Evolutionary conservation across 2,113 vertebrate species (phyloP).

Genomic region (Hoplias malabaricus): DNA sequence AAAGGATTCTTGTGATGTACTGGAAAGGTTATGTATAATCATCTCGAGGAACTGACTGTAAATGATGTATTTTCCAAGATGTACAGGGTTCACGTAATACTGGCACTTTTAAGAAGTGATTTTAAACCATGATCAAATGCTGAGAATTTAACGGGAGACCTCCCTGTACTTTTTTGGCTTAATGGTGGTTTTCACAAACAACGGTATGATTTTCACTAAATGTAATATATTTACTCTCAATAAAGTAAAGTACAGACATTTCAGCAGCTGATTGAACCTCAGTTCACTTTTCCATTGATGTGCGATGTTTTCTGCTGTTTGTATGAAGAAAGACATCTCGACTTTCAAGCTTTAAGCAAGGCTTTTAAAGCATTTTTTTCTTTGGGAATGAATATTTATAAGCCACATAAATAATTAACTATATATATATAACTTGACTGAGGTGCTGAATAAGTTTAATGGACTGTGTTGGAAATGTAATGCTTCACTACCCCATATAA

Average conservation of each 20-base stretch:
- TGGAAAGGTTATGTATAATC: slow-evolving; percentile 22
- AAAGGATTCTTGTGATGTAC: slow-evolving; percentile 38
- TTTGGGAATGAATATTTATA: background rate
- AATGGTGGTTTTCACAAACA: slow-evolving; percentile 41
- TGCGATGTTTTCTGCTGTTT: background rate
- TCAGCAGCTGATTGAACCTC: background rate
- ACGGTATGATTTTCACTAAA: slow-evolving; percentile 49
- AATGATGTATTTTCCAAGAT: slow-evolving; percentile 26
- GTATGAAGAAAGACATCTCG: background rate
- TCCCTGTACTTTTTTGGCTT: slow-evolving; percentile 41
- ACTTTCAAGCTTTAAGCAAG: background rate
- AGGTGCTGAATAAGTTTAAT: background rate
- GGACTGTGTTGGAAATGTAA: background rate
- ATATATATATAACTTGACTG: background rate
- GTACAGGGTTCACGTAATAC: slow-evolving; percentile 46
- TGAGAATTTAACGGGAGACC: slow-evolving; percentile 34
- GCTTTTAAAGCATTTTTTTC: background rate
- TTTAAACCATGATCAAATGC: slow-evolving; percentile 42
- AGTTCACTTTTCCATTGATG: background rate
- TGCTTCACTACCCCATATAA: background rate
- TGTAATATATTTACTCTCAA: slow-evolving; percentile 53
- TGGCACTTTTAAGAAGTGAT: slow-evolving; percentile 44
- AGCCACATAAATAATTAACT: background rate
- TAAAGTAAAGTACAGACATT: slow-evolving; percentile 44
- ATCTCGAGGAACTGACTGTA: background rate